Base-by-base conservation (phyloP, 1,140 invertebrate genomes). In the Amphibalanus amphitrite region DNA sequence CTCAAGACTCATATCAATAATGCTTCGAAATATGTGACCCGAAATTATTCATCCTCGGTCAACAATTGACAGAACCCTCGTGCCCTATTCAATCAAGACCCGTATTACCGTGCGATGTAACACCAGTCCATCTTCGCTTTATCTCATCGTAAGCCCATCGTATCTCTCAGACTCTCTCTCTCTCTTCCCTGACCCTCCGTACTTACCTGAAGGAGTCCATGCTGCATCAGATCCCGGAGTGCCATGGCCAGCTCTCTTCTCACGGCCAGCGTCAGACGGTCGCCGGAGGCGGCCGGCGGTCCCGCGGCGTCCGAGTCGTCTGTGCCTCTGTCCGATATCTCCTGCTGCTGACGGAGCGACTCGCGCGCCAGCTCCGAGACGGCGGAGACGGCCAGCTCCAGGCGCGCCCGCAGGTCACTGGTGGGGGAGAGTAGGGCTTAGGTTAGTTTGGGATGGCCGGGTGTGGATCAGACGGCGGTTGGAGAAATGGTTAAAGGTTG, bases 211-310 rank as follows among this genome's bases (percentile, higher is more conserved):
- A 88, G 86, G 1, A 97, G 82, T 13, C 97, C 97, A 83, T 99
- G 97, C 79, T 98, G 90, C 65, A 99, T 86, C 10, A 99, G 82
- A 79, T 97, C 93, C 74, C 92, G 83, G 70, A 99, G 84, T 67
- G 92, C 90, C 28, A 90, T 84, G 28, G 93, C 89, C 38, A 99
- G 84, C 76, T 96, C 90, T 82, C 95, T 96, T 29, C 96, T 84
- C 4, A 98, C 93, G 67, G 90, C 89, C 67, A 87, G 87, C 1
- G 93, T 93, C 67, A 99, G 77, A 75, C 89, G 87, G 67, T 88
- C 85, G 77, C 78, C 78, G 26, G 83, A 47, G 73, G 78, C 82
- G 71, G 80, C 81, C 67, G 81, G 82, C 74, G 80, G 82, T 76
- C 84, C 83, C 77, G 86, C 88, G 70, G 84, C 84, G 77, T 88